Evolutionary conservation across 2,113 vertebrate genomes (phyloP).

Genomic region (Dromaius novaehollandiae): DNA sequence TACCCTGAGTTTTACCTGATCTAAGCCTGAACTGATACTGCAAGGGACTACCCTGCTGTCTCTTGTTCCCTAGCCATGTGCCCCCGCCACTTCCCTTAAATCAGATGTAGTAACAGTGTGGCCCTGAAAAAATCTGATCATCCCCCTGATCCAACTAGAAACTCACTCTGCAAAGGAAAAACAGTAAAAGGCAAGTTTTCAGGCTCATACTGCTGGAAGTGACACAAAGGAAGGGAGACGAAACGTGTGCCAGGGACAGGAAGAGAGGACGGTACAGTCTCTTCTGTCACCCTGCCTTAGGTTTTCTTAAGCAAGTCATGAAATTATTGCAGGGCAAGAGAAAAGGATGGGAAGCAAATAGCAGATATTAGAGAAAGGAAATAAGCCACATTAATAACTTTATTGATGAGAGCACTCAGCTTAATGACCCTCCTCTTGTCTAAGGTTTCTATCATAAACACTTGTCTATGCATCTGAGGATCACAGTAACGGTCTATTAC

Average conservation of each 20-base stretch:
- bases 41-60: not conserved
- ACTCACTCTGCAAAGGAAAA: not conserved
- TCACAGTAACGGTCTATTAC: no score
- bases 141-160: not conserved
- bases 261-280: not conserved
- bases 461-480: no score
- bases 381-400: not conserved
- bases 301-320: not conserved
- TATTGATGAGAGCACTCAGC: not conserved
- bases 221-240: not conserved
- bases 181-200: not conserved
- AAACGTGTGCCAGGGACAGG: accelerated
- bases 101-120: not conserved
- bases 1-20: no score
- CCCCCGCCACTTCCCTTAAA: not conserved
- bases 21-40: not conserved
- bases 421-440: not conserved
- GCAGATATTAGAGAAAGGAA: not conserved
- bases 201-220: not conserved
- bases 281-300: not conserved
- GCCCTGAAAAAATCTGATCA: not conserved
- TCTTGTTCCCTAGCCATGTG: accelerated
- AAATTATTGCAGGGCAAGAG: not conserved
- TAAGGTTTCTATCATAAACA: not conserved
- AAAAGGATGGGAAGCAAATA: not conserved